phyloP scores from a whole-genome alignment of 37 sponge, comb jelly and placozoan species.

The Corticium candelabrum region DNA sequence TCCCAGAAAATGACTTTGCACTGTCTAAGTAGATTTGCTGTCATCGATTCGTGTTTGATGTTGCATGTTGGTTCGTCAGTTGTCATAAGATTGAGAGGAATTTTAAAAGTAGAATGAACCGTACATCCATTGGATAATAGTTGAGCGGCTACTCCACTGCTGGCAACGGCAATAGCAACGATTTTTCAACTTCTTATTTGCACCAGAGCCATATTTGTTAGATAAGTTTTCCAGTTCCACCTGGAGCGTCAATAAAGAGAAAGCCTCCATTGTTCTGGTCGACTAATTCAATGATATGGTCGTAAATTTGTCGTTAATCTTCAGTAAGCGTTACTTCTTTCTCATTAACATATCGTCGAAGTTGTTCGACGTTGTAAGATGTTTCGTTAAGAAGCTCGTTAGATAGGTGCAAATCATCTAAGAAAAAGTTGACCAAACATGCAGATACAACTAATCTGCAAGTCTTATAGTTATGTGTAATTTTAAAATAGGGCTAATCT shows the following conservation, averaged over 20 bases:
- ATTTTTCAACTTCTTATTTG: conserved; percentile 1
- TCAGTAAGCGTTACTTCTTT: conserved; percentile 10
- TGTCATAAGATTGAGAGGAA: conserved; percentile 16
- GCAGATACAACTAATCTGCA: no score
- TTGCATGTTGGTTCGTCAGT: conserved; percentile 13
- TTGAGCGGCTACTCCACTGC: conserved; percentile 26
- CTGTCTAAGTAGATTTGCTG: conserved; percentile 13
- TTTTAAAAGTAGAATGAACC: conserved; percentile 19
- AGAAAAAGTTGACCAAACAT: no score
- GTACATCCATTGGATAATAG: conserved; percentile 19
- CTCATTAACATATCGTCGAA: not conserved
- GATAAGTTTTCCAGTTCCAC: conserved; percentile 33
- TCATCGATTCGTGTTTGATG: conserved; percentile 15
- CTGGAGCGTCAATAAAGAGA: conserved; percentile 17
- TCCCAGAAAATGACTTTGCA: conserved; percentile 15
- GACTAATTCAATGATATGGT: not conserved
- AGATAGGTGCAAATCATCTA: not conserved
- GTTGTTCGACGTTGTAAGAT: not conserved
- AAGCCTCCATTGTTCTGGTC: conserved; percentile 3
- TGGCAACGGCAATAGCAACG: conserved; percentile 25
- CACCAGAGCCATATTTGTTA: conserved; percentile 19
- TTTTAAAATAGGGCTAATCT: not conserved
- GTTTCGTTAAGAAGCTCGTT: not conserved
- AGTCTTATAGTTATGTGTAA: no score
- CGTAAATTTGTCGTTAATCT: conserved; percentile 16